These are phyloP conservation scores for Melanaphis sacchari DNA, from an alignment of 1,140 invertebrate genomes.

Conservation along the genomic window DNA sequence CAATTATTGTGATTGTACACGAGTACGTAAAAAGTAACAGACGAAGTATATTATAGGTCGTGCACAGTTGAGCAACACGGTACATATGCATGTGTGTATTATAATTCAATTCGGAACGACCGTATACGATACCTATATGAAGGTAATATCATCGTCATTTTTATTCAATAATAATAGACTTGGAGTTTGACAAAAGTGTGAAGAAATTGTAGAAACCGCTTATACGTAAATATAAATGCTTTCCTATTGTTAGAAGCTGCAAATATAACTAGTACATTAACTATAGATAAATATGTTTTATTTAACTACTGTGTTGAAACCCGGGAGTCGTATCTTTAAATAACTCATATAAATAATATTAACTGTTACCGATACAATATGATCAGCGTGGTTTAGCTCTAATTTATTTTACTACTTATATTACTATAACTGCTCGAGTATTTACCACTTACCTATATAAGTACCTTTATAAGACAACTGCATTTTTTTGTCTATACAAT, in stretches of 20 bases:
- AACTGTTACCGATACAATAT: background rate
- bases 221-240: background rate
- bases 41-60: constrained; percentile 4
- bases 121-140: background rate
- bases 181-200: background rate
- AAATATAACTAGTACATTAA: background rate
- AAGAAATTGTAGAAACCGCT: background rate
- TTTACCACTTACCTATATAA: background rate
- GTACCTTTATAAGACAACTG: too few relatives aligned
- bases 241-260: background rate
- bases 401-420: background rate
- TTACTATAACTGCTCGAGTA: background rate
- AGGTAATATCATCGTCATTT: constrained; percentile 13
- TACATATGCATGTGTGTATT: background rate
- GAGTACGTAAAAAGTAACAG: background rate
- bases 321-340: background rate
- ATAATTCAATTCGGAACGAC: constrained; percentile 12
- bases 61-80: background rate
- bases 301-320: background rate
- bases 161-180: constrained; percentile 29
- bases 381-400: background rate
- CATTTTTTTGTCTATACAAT: background rate
- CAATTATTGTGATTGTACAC: background rate
- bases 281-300: background rate
- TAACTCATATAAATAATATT: background rate